Evolutionary conservation across 2,888 invertebrate species (phyloP).

Genomic region (Cryptophagus acutangulus): DNA sequence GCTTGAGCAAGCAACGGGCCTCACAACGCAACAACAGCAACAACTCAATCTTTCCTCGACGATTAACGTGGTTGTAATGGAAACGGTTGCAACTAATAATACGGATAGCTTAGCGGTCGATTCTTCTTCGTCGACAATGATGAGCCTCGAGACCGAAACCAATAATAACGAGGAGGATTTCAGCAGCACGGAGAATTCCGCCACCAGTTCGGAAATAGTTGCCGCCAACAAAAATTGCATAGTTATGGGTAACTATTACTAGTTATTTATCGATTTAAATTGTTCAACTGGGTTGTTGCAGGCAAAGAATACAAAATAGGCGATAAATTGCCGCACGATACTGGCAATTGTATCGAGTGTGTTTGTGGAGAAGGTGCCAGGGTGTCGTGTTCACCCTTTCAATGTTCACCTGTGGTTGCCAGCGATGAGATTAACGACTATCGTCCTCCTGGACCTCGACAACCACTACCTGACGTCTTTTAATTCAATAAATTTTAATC

Average conservation of each 20-base stretch:
- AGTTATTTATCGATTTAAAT: neutral
- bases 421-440: constrained; percentile 46
- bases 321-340: constrained; percentile 61
- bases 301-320: constrained; percentile 61
- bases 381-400: constrained; percentile 47
- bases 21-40: constrained; percentile 16
- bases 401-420: constrained; percentile 44
- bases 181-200: no score
- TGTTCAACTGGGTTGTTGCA: constrained; percentile 40
- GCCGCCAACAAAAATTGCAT: constrained; percentile 45
- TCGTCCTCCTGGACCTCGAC: constrained; percentile 40
- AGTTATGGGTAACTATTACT: constrained; percentile 48
- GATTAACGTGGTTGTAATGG: no score
- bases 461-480: constrained; percentile 29
- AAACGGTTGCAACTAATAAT: no score
- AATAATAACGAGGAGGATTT: no score
- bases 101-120: no score
- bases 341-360: constrained; percentile 67
- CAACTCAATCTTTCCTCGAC: constrained; percentile 25
- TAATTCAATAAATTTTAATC: constrained; percentile 18
- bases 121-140: no score
- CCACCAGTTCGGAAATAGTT: constrained; percentile 29
- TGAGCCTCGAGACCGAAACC: no score
- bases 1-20: no score
- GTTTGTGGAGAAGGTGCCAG: constrained; percentile 57